Percentiles rank a stretch among this genome's conserved stretches.
These are phyloP conservation scores for Beroe forskalii DNA, from an alignment of 37 sponge, comb jelly and placozoan species.

Conservation along the genomic window DNA sequence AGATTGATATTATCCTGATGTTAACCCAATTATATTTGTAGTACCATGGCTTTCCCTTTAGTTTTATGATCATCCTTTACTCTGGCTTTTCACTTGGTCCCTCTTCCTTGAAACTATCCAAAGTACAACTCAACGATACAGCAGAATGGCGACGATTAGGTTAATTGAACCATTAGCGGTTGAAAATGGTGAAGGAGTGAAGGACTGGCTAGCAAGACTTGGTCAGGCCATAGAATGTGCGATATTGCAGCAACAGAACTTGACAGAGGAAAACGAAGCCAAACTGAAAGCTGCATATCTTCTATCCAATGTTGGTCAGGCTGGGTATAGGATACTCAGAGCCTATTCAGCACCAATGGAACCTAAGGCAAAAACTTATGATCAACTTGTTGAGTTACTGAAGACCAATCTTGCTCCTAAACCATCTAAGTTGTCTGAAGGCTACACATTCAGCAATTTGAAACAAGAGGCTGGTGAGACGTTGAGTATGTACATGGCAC, in stretches of 20 bases:
- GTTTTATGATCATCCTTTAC: too few species aligned
- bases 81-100: too few species aligned
- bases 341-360: neutral
- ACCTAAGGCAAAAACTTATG: neutral
- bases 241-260: neutral
- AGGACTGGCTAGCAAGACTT: neutral
- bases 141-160: conserved; percentile 4
- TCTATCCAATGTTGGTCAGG: neutral
- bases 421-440: neutral
- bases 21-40: too few species aligned
- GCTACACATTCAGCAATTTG: neutral
- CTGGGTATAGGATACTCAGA: neutral
- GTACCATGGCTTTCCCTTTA: too few species aligned
- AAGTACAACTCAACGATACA: too few species aligned
- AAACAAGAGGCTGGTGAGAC: neutral
- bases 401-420: neutral
- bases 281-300: neutral
- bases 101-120: too few species aligned
- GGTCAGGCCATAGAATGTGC: neutral
- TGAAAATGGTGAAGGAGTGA: neutral
- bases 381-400: neutral
- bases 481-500: neutral
- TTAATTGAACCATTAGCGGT: neutral
- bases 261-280: neutral
- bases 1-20: too few species aligned